Conservation (phyloP, 1,140 invertebrate genomes). For the Pantala flavescens region DNA sequence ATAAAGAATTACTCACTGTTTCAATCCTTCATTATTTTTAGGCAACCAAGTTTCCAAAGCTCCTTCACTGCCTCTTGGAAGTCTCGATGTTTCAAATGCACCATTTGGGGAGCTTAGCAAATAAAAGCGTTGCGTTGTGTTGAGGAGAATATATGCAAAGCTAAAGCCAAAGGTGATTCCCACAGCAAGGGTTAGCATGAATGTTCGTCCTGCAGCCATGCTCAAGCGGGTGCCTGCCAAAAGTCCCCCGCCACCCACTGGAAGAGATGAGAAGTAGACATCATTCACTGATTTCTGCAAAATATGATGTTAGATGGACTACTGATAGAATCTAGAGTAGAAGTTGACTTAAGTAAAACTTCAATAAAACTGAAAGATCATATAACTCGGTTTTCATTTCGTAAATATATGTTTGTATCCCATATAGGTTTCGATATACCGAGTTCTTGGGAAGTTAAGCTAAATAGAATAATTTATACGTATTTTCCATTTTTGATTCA, state of each 20-base stretch:
- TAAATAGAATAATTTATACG: too few species aligned
- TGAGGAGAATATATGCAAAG: constrained; percentile 34
- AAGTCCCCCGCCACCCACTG: neutral
- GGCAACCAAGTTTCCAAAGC: too few species aligned
- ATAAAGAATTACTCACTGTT: too few species aligned
- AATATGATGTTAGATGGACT: neutral
- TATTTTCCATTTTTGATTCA: too few species aligned
- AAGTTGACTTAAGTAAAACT: too few species aligned
- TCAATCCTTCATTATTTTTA: too few species aligned
- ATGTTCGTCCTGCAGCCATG: constrained; percentile 17
- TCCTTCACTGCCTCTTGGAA: neutral
- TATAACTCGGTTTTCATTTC: too few species aligned
- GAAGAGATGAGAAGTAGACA: neutral
- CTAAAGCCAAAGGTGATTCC: constrained; percentile 35
- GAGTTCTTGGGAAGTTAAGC: too few species aligned
- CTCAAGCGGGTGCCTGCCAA: neutral
- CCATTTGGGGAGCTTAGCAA: constrained; percentile 3
- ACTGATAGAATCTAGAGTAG: too few species aligned
- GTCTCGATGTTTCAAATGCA: neutral
- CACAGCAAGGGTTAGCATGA: constrained; percentile 22
- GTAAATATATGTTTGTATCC: too few species aligned
- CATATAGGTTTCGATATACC: too few species aligned
- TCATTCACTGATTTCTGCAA: neutral
- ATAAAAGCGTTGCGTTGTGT: constrained; percentile 17
- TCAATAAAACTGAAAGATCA: too few species aligned